Conservation (phyloP, 2,888 invertebrate genomes). For the Dryococelus australis region DNA sequence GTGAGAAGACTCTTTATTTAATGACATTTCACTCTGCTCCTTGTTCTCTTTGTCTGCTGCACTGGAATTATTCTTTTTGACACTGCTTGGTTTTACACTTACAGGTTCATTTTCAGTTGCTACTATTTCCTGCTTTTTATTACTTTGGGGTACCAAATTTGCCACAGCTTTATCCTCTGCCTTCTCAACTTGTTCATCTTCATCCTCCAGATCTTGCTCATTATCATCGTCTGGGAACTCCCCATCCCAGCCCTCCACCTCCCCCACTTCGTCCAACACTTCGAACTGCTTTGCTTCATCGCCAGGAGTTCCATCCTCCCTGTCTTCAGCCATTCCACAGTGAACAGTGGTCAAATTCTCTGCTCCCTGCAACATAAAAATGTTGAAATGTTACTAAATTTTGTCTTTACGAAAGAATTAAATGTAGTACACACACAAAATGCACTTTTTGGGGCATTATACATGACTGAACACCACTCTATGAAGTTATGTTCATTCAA, state of each 20-base stretch:
- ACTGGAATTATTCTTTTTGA: too few relatives aligned
- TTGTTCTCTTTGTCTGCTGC: too few relatives aligned
- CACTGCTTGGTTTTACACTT: neutral
- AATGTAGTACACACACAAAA: too few relatives aligned
- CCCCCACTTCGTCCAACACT: constrained; percentile 7
- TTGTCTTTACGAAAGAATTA: too few relatives aligned
- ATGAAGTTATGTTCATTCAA: too few relatives aligned
- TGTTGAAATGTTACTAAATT: too few relatives aligned
- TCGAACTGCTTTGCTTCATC: neutral
- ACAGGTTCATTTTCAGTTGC: neutral
- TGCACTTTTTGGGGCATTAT: too few relatives aligned
- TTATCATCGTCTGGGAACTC: neutral
- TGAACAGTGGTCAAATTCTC: neutral
- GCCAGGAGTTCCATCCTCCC: too few relatives aligned
- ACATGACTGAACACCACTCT: too few relatives aligned
- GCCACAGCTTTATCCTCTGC: neutral
- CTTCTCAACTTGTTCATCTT: neutral
- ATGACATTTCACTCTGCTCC: too few relatives aligned
- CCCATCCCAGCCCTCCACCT: neutral
- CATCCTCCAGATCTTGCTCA: neutral
- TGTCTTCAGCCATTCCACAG: too few relatives aligned
- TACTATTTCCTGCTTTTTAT: neutral
- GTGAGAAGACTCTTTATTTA: too few relatives aligned
- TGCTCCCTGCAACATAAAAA: neutral
- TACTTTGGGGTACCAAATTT: neutral